Percentiles rank a stretch among this genome's conserved stretches.
Conservation (phyloP, 1,140 invertebrate genomes). For the Glossosoma conforme region DNA sequence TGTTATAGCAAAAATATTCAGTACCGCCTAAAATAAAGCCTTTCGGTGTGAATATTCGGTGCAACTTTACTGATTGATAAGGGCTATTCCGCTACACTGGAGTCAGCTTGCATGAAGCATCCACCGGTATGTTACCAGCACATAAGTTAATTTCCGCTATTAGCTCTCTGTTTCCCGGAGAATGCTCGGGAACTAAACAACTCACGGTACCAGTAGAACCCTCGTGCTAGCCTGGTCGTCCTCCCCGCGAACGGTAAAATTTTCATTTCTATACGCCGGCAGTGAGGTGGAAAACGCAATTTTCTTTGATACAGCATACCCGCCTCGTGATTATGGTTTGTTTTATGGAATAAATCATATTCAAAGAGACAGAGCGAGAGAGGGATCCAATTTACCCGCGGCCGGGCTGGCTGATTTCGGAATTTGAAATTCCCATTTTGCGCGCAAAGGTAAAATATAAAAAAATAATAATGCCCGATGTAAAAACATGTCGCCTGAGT, state of each 20-base stretch:
- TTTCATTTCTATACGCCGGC: conserved; percentile 26
- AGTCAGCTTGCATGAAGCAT: too few relatives aligned
- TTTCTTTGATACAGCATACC: conserved; percentile 31
- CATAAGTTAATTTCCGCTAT: conserved; percentile 31
- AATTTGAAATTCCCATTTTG: conserved; percentile 10
- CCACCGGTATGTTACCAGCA: conserved; percentile 19
- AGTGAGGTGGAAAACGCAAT: conserved; percentile 30
- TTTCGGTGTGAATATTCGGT: too few relatives aligned
- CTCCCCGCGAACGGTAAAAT: too few relatives aligned
- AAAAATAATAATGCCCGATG: too few relatives aligned
- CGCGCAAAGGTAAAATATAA: too few relatives aligned
- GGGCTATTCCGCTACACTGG: too few relatives aligned
- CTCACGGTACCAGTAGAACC: conserved; percentile 6
- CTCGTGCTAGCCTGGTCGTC: too few relatives aligned
- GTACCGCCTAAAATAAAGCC: too few relatives aligned
- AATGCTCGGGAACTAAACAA: conserved; percentile 9
- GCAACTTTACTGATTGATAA: not conserved
- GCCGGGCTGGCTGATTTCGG: conserved; percentile 25
- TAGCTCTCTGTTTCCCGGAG: conserved; percentile 4
- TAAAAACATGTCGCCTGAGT: too few relatives aligned
- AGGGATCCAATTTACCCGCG: conserved; percentile 24
- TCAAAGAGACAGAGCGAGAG: conserved; percentile 10
- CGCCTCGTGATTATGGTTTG: conserved; percentile 30
- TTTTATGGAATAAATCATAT: conserved; percentile 28
- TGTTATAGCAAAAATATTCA: too few relatives aligned